Evolutionary conservation across 2,113 vertebrate species (phyloP).

Genomic region (Beaufortia kweichowensis): DNA sequence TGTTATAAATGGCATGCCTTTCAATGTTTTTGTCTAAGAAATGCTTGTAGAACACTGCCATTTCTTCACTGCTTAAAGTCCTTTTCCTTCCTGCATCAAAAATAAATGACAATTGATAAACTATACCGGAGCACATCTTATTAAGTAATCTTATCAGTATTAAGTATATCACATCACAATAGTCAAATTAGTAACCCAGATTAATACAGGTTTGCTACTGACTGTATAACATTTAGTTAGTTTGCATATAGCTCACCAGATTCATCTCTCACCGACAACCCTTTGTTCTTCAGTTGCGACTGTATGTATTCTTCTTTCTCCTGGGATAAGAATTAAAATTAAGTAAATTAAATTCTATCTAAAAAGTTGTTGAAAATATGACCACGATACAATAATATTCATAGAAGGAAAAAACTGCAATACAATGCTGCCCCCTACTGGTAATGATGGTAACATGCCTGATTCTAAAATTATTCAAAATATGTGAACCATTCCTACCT

Average conservation of each 20-base stretch:
- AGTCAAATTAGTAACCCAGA: too few relatives aligned
- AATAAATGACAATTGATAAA: constrained; percentile 13
- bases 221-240: neutral
- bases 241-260: constrained; percentile 73
- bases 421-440: constrained; percentile 59
- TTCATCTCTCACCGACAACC: constrained; percentile 74
- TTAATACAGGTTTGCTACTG: neutral
- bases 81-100: constrained; percentile 76
- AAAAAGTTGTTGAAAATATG: neutral
- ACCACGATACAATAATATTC: neutral
- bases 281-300: constrained; percentile 78
- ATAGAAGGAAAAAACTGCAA: neutral
- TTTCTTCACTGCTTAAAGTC: constrained; percentile 83
- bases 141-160: too few relatives aligned
- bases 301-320: constrained; percentile 87
- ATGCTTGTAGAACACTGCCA: constrained; percentile 91
- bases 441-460: neutral
- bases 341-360: neutral
- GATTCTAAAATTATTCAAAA: too few relatives aligned
- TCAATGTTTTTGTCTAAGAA: constrained; percentile 86
- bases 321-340: constrained; percentile 64
- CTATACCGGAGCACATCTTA: neutral
- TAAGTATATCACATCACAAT: too few relatives aligned
- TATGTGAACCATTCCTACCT: constrained; percentile 68
- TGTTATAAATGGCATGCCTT: constrained; percentile 89